phyloP scores from a whole-genome alignment of 2,888 invertebrate genomes.

The Tillus elongatus region DNA sequence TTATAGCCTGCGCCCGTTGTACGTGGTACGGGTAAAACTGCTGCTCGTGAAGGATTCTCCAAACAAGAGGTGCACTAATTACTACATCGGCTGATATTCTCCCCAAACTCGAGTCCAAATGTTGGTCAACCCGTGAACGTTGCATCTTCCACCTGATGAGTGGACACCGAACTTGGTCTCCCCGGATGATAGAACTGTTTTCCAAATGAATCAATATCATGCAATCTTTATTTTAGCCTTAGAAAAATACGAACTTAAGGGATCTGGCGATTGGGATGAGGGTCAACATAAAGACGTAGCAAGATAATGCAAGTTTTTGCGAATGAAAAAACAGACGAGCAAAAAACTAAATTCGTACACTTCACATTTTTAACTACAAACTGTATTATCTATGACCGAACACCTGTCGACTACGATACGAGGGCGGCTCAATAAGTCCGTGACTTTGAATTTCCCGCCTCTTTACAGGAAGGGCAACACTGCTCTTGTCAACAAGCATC shows the following conservation, averaged over 20 bases:
- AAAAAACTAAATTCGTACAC: no score
- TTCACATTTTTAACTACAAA: no score
- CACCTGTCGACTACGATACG: no score
- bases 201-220: constrained; percentile 11
- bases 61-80: constrained; percentile 11
- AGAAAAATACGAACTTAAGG: constrained; percentile 10
- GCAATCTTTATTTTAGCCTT: constrained; percentile 11
- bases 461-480: no score
- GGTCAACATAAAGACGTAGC: constrained; percentile 4
- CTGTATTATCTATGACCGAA: no score
- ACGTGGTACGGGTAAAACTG: constrained; percentile 2
- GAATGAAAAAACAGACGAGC: no score
- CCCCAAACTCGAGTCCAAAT: constrained; percentile 7
- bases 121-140: constrained; percentile 6
- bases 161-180: constrained; percentile 9
- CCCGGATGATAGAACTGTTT: constrained; percentile 8
- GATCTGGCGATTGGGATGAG: constrained; percentile 9
- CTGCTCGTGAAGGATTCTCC: constrained; percentile 6
- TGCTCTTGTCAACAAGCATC: no score
- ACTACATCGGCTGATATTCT: constrained; percentile 10
- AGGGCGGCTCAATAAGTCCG: no score
- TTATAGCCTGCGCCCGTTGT: constrained; percentile 1
- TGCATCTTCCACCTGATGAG: constrained; percentile 6
- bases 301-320: no score
- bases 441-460: no score